These are phyloP conservation scores for Pseudochromis fuscus DNA, from an alignment of 2,797 vertebrate genomes.

Conservation along the genomic window DNA sequence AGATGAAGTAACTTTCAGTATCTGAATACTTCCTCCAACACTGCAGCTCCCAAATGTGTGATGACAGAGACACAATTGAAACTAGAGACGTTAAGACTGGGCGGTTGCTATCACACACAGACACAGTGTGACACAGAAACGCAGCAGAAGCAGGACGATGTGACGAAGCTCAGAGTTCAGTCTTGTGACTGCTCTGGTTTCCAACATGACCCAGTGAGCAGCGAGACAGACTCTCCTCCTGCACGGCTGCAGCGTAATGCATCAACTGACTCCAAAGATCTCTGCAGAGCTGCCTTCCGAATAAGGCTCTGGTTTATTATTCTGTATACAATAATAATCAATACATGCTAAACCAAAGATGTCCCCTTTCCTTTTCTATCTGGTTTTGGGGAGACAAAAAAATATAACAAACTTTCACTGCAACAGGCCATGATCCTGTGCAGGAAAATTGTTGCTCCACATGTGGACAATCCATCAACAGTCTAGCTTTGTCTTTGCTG, in stretches of 20 bases:
- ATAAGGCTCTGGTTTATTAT: neutral
- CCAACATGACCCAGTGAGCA: conserved; percentile 3
- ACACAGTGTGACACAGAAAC: neutral
- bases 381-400: too few relatives aligned
- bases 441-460: too few relatives aligned
- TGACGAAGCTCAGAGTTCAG: neutral
- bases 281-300: neutral
- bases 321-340: too few relatives aligned
- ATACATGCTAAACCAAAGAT: too few relatives aligned
- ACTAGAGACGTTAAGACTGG: neutral
- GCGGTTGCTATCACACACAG: neutral
- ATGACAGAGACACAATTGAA: neutral
- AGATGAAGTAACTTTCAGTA: too few relatives aligned
- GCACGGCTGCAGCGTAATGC: neutral
- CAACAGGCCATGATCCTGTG: too few relatives aligned
- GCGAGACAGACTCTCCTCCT: neutral
- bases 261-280: neutral
- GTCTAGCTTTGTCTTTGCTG: too few relatives aligned
- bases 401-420: too few relatives aligned
- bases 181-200: neutral
- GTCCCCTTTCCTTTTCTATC: too few relatives aligned
- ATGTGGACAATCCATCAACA: too few relatives aligned
- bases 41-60: neutral
- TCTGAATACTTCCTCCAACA: neutral
- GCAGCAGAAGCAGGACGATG: neutral